A percentile compares a stretch with the other conserved stretches of the same genome.
phyloP scores from a whole-genome alignment of 2,113 vertebrate genomes.

The Azemiops feae region DNA sequence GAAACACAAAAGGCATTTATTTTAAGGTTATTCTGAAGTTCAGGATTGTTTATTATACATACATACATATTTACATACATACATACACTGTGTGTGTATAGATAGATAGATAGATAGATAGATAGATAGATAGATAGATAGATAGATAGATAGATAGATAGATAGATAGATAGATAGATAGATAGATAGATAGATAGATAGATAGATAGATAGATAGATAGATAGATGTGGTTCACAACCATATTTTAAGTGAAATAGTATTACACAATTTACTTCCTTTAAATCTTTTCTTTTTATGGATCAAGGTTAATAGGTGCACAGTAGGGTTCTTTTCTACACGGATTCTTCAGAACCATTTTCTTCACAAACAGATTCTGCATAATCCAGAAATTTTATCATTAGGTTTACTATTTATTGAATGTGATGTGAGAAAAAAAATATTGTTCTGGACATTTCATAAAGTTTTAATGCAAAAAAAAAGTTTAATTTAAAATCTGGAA shows the following conservation, averaged over 20 bases:
- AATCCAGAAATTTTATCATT: not conserved
- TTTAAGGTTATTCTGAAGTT: not conserved
- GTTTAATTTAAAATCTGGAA: not conserved
- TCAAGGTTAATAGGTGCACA: not conserved
- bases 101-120: too few relatives aligned
- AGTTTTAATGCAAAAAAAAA: not conserved
- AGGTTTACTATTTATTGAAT: not conserved
- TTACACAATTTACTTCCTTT: not conserved
- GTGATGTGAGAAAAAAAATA: not conserved
- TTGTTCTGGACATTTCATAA: not conserved
- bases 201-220: too few relatives aligned
- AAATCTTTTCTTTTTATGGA: not conserved
- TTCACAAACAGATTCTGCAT: not conserved
- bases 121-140: too few relatives aligned
- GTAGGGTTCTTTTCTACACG: not conserved
- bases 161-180: too few relatives aligned
- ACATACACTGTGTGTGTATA: too few relatives aligned
- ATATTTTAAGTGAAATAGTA: conserved; percentile 28
- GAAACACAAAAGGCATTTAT: not conserved
- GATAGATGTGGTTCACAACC: not conserved
- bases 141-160: too few relatives aligned
- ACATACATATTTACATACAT: not conserved
- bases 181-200: too few relatives aligned
- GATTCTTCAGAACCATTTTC: not conserved
- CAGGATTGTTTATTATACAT: not conserved